Base-by-base conservation (phyloP, 1,140 invertebrate species). In the Ips nitidus region DNA sequence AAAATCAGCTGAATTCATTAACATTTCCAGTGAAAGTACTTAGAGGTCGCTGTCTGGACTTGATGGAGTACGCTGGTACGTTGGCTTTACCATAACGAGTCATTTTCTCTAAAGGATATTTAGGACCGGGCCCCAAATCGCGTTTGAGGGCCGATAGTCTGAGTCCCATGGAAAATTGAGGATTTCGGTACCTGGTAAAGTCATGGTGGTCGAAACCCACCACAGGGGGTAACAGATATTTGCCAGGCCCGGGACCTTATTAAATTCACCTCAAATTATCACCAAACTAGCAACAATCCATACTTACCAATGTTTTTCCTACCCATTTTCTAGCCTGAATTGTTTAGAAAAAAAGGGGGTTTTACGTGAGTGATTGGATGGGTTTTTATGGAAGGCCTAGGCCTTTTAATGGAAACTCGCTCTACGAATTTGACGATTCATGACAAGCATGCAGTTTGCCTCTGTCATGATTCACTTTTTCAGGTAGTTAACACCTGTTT, bases 241-340 rank as follows among this genome's bases (percentile, higher is more conserved):
- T 85, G 57, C 84, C 86, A 3, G 87, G 87, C 41, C 87, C 87
- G 56, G 87, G 87, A 8, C 87, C 87, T 85, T 66, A 76, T 52
- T 3, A 1, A 4, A 47, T 6, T 6, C 8, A 47, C 7, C 36
- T 38, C 7, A 5, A 66, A n/a, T 22, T 66, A 6, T 43, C 36
- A 36, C 8, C 38, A 50, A 43, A 43, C 2, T 56, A 52, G 45
- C 39, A 22, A 3, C 50, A 5, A 50, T 50, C 6, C 2, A 37
- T 43, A 53, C 57, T 69, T 69, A 69, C 66, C 66, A 5, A 69
- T 62, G 39, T 69, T 53, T 39, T 40, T 55, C 6, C 66, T 47
- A 36, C 7, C 57, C 66, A 69, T 69, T 43, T 53, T 43, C 5
- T 6, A 65, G 36, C 56, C 7, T 39, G 59, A 47, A 45, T 22